Conservation (phyloP, 2,888 invertebrate genomes). For the Beris morrisii region DNA sequence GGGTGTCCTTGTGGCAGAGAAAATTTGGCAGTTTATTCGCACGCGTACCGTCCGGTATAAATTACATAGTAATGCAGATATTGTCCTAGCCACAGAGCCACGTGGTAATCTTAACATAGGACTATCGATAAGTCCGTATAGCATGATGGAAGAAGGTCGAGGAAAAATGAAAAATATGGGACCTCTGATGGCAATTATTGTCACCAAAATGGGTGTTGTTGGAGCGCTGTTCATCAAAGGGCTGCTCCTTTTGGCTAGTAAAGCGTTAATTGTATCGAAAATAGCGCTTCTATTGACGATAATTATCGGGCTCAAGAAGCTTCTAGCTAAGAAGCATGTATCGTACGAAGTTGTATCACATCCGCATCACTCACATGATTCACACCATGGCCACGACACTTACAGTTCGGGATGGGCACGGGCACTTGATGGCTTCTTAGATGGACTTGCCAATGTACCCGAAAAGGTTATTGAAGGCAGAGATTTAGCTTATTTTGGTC, state of each 20-base stretch:
- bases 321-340: constrained; percentile 70
- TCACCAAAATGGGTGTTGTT: constrained; percentile 78
- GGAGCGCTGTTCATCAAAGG: constrained; percentile 81
- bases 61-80: constrained; percentile 75
- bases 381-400: constrained; percentile 51
- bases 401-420: constrained; percentile 67
- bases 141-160: constrained; percentile 65
- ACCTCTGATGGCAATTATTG: constrained; percentile 69
- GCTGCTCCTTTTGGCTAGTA: constrained; percentile 77
- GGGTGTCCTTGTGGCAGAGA: constrained; percentile 69
- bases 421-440: constrained; percentile 55
- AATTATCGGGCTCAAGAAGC: constrained; percentile 80
- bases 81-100: constrained; percentile 71
- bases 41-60: constrained; percentile 78
- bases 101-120: constrained; percentile 64
- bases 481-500: constrained; percentile 66
- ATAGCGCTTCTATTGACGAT: constrained; percentile 78
- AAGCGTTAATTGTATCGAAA: constrained; percentile 82
- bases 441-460: constrained; percentile 57
- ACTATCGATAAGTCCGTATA: constrained; percentile 66
- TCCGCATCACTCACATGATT: constrained; percentile 58
- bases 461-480: constrained; percentile 58
- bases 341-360: constrained; percentile 77
- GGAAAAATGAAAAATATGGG: constrained; percentile 74
- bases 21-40: constrained; percentile 74